Percentiles rank a stretch among this genome's conserved stretches.
phyloP scores from a whole-genome alignment of 1,140 invertebrate genomes.

The Euschistus heros region DNA sequence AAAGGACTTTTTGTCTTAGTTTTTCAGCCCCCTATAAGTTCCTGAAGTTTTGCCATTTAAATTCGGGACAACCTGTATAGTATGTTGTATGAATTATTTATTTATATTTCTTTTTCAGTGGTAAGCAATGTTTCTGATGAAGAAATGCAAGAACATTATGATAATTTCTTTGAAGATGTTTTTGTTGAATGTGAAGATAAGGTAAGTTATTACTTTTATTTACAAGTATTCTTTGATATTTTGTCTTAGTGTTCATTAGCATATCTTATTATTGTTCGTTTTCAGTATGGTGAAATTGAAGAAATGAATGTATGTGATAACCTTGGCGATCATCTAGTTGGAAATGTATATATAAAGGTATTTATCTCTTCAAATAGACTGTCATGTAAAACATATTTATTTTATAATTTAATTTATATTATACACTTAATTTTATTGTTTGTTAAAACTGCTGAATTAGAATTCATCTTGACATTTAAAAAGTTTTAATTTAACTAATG shows the following conservation, averaged over 20 bases:
- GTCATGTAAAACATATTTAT: neutral
- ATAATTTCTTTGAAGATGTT: slow-evolving; percentile 99
- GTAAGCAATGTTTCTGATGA: slow-evolving; percentile 89
- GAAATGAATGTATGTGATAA: slow-evolving; percentile 99
- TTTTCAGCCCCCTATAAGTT: no score
- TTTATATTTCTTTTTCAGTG: slow-evolving; percentile 41
- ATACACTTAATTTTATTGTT: neutral
- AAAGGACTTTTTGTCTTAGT: no score
- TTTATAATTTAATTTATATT: neutral
- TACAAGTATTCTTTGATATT: neutral
- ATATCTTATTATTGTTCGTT: neutral
- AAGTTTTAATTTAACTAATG: no score
- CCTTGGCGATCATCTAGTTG: slow-evolving; percentile 93
- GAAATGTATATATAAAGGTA: slow-evolving; percentile 96
- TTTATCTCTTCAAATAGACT: no score
- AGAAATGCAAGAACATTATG: slow-evolving; percentile 97
- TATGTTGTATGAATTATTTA: no score
- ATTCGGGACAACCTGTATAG: no score
- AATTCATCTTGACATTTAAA: no score
- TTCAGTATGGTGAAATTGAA: slow-evolving; percentile 92
- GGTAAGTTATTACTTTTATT: slow-evolving; percentile 34
- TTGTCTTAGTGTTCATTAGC: neutral
- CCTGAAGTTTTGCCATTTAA: no score
- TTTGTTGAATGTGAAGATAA: slow-evolving; percentile 97
- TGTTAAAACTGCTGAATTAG: no score